Evolutionary conservation across 2,888 invertebrate genomes (phyloP).

Genomic region (Melangyna quadrimaculata): DNA sequence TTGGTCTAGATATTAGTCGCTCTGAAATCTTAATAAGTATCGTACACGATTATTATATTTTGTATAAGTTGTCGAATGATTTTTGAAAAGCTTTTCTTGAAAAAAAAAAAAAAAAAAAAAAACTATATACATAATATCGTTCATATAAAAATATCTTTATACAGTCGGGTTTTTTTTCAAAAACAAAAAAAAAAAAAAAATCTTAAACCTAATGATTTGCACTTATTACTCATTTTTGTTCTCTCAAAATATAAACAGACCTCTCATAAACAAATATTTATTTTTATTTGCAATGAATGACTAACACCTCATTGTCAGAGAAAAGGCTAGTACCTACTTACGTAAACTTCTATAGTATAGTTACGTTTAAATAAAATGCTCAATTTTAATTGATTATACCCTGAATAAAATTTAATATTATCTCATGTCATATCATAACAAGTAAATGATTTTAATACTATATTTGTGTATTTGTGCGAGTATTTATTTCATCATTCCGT

Average conservation of each 20-base stretch:
- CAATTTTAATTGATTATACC: constrained; percentile 38
- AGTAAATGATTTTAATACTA: not conserved
- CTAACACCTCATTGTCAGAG: not conserved
- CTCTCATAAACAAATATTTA: constrained; percentile 1
- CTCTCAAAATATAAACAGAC: not conserved
- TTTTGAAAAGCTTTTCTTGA: not conserved
- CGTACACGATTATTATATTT: too few species aligned
- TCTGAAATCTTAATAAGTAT: too few species aligned
- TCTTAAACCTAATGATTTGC: not conserved
- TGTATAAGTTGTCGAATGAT: not conserved
- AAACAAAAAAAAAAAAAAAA: not conserved
- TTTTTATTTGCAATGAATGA: constrained; percentile 6
- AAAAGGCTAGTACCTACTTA: not conserved
- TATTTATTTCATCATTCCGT: not conserved
- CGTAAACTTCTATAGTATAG: not conserved
- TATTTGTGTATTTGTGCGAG: not conserved
- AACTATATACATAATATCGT: not conserved
- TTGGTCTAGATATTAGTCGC: too few species aligned
- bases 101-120: not conserved
- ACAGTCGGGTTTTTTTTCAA: not conserved
- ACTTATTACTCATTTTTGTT: not conserved
- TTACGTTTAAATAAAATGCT: not conserved
- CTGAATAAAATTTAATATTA: constrained; percentile 19
- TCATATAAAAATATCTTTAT: not conserved
- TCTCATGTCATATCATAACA: constrained; percentile 23